phyloP scores from a whole-genome alignment of 1,140 invertebrate species.

The Eurosta solidaginis region DNA sequence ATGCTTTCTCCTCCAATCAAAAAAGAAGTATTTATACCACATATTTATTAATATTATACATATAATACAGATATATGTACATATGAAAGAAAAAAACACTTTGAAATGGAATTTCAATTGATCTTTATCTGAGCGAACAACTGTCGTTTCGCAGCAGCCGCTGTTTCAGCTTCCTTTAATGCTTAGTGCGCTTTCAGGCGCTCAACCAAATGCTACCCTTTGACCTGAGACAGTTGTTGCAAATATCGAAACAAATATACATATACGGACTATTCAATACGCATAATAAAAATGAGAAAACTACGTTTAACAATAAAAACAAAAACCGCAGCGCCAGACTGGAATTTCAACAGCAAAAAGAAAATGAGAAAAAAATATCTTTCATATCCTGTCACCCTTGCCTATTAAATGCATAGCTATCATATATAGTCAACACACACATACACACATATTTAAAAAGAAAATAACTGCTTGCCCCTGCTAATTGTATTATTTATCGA shows the following conservation, averaged over 20 bases:
- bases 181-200: not conserved
- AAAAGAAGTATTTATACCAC: no score
- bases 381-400: not conserved
- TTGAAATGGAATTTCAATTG: not conserved
- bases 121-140: conserved; percentile 8
- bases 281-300: no score
- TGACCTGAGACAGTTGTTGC: not conserved
- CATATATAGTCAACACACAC: not conserved
- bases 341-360: no score
- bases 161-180: not conserved
- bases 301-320: not conserved
- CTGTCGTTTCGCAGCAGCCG: conserved; percentile 17
- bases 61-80: not conserved
- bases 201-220: conserved; percentile 6
- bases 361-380: not conserved
- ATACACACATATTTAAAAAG: not conserved
- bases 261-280: not conserved
- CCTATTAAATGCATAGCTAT: not conserved
- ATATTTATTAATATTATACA: no score
- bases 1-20: no score
- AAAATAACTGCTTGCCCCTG: not conserved
- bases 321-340: not conserved
- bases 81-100: not conserved
- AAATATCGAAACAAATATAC: not conserved
- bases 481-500: not conserved